Evolutionary conservation across 2,888 invertebrate species (phyloP).

Genomic region (Folsomia candida): DNA sequence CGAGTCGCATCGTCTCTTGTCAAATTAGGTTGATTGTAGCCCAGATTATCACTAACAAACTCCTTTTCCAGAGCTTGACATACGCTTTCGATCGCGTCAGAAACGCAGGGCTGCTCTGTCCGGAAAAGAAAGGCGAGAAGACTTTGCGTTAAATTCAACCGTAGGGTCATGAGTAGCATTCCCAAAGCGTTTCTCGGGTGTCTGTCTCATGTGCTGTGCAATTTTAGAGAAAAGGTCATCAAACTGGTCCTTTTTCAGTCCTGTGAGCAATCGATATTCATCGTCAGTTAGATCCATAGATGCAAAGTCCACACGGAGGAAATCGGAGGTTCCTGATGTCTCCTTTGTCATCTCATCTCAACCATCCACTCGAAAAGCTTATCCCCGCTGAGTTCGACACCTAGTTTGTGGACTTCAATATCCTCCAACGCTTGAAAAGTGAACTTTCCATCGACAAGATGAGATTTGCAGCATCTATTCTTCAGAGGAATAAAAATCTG

Average conservation of each 20-base stretch:
- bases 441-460: no score
- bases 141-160: background rate
- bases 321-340: no score
- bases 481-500: no score
- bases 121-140: background rate
- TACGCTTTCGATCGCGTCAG: background rate
- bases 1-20: background rate
- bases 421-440: no score
- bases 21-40: background rate
- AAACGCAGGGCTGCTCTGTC: background rate
- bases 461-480: no score
- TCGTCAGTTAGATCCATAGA: no score
- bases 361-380: no score
- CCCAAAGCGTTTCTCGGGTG: background rate
- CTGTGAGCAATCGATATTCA: no score
- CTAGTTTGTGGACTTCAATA: no score
- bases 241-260: background rate
- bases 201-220: background rate
- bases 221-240: background rate
- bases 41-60: background rate
- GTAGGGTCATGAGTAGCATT: background rate
- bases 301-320: no score
- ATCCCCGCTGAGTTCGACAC: no score
- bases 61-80: background rate
- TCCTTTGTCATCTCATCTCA: no score